Evolutionary conservation across 2,113 vertebrate genomes (phyloP).

Genomic region (Toxotes jaculatrix): DNA sequence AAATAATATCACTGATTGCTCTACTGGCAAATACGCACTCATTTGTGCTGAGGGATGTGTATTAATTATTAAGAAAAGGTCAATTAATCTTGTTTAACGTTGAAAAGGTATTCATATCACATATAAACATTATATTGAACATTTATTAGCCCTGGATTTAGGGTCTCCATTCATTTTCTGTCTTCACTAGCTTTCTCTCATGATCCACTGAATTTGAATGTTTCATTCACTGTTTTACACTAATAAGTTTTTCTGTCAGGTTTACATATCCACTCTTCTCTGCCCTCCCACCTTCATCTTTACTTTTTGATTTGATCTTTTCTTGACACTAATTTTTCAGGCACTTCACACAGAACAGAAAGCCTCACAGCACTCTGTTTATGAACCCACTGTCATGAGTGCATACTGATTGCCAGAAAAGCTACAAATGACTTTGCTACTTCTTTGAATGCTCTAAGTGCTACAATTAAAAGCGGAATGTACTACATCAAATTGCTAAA

Average conservation of each 20-base stretch:
- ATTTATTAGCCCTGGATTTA: slow-evolving; percentile 27
- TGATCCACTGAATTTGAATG: slow-evolving; percentile 4
- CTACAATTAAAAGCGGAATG: slow-evolving; percentile 40
- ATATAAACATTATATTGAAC: slow-evolving; percentile 39
- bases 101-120: slow-evolving; percentile 16
- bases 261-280: background rate
- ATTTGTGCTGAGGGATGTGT: background rate
- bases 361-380: background rate
- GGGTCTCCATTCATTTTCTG: slow-evolving; percentile 31
- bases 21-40: slow-evolving; percentile 21
- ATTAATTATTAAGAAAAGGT: slow-evolving; percentile 1
- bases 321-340: slow-evolving; percentile 12
- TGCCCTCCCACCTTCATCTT: background rate
- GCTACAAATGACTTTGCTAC: slow-evolving; percentile 10
- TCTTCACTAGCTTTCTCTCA: slow-evolving; percentile 18
- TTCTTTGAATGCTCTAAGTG: slow-evolving; percentile 17
- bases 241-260: slow-evolving; percentile 17
- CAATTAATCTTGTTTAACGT: background rate
- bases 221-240: slow-evolving; percentile 8
- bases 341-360: slow-evolving; percentile 12
- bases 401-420: slow-evolving; percentile 17
- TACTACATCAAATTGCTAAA: slow-evolving; percentile 38
- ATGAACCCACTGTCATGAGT: slow-evolving; percentile 22
- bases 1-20: slow-evolving; percentile 2
- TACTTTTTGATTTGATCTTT: slow-evolving; percentile 3